A percentile compares a stretch with the other conserved stretches of the same genome.
These are phyloP conservation scores for Epizoanthus rinbou DNA, from an alignment of 92 coral and sea anemone genomes.

Conservation along the genomic window DNA sequence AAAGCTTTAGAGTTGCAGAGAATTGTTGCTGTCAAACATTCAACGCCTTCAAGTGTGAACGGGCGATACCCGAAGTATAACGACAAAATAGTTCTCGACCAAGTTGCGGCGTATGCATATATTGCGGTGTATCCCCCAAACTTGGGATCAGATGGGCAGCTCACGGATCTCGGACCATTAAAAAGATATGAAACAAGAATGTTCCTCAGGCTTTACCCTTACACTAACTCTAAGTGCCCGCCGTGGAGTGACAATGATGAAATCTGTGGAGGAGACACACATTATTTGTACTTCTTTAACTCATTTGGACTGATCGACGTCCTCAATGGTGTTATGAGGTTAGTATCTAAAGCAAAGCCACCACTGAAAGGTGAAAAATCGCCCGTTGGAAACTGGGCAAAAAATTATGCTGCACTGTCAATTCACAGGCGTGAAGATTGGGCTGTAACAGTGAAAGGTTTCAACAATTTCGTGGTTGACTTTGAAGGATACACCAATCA, in stretches of 20 bases:
- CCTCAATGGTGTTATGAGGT: no score
- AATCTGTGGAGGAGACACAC: no score
- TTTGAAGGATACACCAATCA: conserved; percentile 35
- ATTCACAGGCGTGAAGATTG: conserved; percentile 53
- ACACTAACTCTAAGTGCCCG: not conserved
- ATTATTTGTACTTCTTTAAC: no score
- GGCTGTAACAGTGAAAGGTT: conserved; percentile 55
- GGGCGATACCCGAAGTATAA: conserved; percentile 54
- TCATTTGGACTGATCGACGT: no score
- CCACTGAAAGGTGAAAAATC: not conserved
- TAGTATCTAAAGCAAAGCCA: no score
- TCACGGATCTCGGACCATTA: no score
- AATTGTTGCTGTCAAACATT: conserved; percentile 61
- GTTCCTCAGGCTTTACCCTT: conserved; percentile 55
- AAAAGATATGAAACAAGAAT: conserved; percentile 26
- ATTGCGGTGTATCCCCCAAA: conserved; percentile 34
- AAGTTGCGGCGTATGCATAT: conserved; percentile 62
- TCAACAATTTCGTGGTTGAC: conserved; percentile 40
- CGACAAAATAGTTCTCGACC: conserved; percentile 29
- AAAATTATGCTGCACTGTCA: conserved; percentile 46
- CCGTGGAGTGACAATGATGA: no score
- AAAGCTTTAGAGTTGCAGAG: conserved; percentile 64
- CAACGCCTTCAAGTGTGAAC: conserved; percentile 71
- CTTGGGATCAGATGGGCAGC: no score
- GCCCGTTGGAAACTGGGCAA: conserved; percentile 55